Base-by-base conservation (phyloP, 2,888 invertebrate species). In the Crossocerus cetratus region DNA sequence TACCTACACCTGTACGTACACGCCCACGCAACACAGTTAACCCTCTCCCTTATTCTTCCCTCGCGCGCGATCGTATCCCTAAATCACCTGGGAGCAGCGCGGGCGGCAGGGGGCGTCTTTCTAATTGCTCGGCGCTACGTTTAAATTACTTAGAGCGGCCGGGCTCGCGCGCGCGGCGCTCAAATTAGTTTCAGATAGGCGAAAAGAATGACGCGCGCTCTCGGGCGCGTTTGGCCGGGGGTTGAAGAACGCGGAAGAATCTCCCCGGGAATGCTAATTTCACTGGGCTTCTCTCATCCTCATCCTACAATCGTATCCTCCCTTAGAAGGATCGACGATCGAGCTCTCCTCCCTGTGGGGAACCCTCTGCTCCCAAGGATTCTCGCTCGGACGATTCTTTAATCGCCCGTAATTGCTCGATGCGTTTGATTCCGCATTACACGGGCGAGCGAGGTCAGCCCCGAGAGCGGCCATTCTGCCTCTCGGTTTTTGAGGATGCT, bases 101-200 rank as follows among this genome's bases (percentile, higher is more conserved):
- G 60, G 77, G 75, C 75, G 81, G 43, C 79, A 78, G 83, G 76
- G 82, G 82, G 85, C 84, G 83, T 86, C 83, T 83, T 78, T 84
- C 88, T 89, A 89, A 89, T 89, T 88, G 88, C 88, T 86, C 85
- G 76, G 83, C 83, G 86, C 86, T 86, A 84, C 88, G 87, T 89
- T 88, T 88, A 87, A 88, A 89, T 89, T 88, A 89, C 88, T 89
- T 88, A 88, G 80, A 81, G 85, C 83, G 65, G 69, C 62, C 72
- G n/a, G n/a, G 55, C 32, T 3, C 3, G 32, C 32, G 32, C 8
- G 69, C 75, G 75, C 84, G 88, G 32, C 8, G 69, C 75, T 77
- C 84, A 88, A 89, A 89, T 89, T 89, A 88, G 87, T 88, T 89
- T 87, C 80, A 83, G 87, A 86, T 87, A 86, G 88, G 85, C 85